A percentile compares a stretch with the other conserved stretches of the same genome.
Conservation (phyloP, 2,888 invertebrate species). For the Aphodius granarius region DNA sequence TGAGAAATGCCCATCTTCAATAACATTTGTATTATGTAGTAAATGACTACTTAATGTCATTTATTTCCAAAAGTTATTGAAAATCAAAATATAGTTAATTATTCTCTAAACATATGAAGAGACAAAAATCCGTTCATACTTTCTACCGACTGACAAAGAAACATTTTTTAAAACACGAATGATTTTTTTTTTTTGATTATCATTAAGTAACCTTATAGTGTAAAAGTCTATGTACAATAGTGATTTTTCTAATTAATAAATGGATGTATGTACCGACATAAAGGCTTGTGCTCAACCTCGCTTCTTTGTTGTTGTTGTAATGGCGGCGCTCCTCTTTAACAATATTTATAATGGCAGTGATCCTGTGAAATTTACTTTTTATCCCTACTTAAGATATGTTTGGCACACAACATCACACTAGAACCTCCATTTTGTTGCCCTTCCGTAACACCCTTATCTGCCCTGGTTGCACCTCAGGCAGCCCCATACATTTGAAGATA, state of each 20-base stretch:
- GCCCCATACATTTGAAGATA: slow-evolving; percentile 69
- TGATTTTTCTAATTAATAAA: not conserved
- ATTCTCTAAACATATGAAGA: too few relatives aligned
- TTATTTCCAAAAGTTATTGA: too few relatives aligned
- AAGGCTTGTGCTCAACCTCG: not conserved
- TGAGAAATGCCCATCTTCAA: too few relatives aligned
- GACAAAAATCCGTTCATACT: too few relatives aligned
- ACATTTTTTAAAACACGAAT: not conserved
- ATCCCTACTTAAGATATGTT: slow-evolving; percentile 47
- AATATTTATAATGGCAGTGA: slow-evolving; percentile 42
- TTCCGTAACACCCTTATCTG: slow-evolving; percentile 68
- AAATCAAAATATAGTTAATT: too few relatives aligned
- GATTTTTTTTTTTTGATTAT: not conserved
- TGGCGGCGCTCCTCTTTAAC: slow-evolving; percentile 2
- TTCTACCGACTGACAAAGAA: too few relatives aligned
- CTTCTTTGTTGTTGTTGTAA: not conserved
- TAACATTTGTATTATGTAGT: too few relatives aligned
- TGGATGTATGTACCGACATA: not conserved
- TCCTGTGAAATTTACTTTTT: slow-evolving; percentile 11
- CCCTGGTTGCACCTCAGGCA: slow-evolving; percentile 66
- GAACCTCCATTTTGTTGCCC: slow-evolving; percentile 71
- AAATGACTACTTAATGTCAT: too few relatives aligned
- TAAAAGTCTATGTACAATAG: not conserved
- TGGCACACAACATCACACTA: slow-evolving; percentile 57
- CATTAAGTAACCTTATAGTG: slow-evolving; percentile 18